Evolutionary conservation across 2,797 vertebrate genomes (phyloP).

Genomic region (Sarcoramphus papa): DNA sequence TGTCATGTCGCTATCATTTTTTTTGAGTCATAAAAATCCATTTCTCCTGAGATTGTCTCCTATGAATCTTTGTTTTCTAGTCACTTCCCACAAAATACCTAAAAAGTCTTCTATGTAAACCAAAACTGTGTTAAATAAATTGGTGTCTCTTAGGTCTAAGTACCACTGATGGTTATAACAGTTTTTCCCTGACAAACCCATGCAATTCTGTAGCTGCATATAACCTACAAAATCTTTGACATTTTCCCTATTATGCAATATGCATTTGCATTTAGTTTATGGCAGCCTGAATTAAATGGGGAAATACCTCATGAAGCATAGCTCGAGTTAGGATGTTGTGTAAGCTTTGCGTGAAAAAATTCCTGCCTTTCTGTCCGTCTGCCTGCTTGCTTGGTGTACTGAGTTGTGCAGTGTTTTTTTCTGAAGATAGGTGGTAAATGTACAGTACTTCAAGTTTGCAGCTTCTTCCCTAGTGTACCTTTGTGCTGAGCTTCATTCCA

Average conservation of each 20-base stretch:
- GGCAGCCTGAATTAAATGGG: neutral
- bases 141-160: neutral
- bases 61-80: neutral
- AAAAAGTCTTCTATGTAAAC: neutral
- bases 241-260: neutral
- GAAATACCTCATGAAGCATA: neutral
- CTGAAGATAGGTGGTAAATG: neutral
- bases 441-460: neutral
- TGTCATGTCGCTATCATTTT: neutral
- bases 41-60: neutral
- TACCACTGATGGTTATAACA: neutral
- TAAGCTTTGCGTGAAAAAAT: neutral
- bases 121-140: neutral
- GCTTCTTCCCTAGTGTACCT: neutral
- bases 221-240: neutral
- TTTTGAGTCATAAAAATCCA: neutral
- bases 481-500: neutral
- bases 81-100: neutral
- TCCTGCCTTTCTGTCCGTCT: neutral
- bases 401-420: neutral
- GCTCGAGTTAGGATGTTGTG: neutral
- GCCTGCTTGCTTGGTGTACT: neutral
- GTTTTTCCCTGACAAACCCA: neutral
- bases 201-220: neutral
- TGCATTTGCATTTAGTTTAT: neutral